Conservation (phyloP, 2,888 invertebrate species). For the Tribolium freemani region DNA sequence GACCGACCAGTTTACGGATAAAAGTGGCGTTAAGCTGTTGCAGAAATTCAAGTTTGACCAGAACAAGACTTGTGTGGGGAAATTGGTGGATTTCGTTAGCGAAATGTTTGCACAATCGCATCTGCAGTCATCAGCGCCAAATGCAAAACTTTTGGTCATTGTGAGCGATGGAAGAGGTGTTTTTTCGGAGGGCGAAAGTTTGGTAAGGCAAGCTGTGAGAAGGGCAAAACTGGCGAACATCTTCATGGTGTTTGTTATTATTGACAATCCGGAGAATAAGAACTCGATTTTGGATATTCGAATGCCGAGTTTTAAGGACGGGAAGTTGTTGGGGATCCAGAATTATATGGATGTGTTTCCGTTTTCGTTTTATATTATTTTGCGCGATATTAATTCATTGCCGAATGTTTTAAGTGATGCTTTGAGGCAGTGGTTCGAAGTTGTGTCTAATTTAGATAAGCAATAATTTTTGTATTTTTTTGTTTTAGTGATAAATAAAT, state of each 20-base stretch:
- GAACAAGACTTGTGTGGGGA: slow-evolving; percentile 88
- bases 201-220: slow-evolving; percentile 84
- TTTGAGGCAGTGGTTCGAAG: slow-evolving; percentile 98
- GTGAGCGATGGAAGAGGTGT: slow-evolving; percentile 97
- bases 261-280: slow-evolving; percentile 94
- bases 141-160: slow-evolving; percentile 89
- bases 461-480: slow-evolving; percentile 22
- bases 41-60: slow-evolving; percentile 90
- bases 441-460: slow-evolving; percentile 77
- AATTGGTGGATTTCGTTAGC: slow-evolving; percentile 84
- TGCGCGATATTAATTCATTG: slow-evolving; percentile 88
- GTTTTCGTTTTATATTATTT: slow-evolving; percentile 96
- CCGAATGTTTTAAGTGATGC: slow-evolving; percentile 96
- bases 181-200: slow-evolving; percentile 87
- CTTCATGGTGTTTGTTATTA: slow-evolving; percentile 94
- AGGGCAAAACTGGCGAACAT: slow-evolving; percentile 85
- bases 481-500: not conserved
- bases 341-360: slow-evolving; percentile 97
- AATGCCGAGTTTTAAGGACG: slow-evolving; percentile 79
- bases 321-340: slow-evolving; percentile 75
- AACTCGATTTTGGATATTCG: slow-evolving; percentile 93
- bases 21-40: slow-evolving; percentile 86
- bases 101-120: slow-evolving; percentile 74
- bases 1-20: slow-evolving; percentile 87
- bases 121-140: slow-evolving; percentile 70